Evolutionary conservation across 1,140 invertebrate species (phyloP).

Genomic region (Zaprionus ghesquierei): DNA sequence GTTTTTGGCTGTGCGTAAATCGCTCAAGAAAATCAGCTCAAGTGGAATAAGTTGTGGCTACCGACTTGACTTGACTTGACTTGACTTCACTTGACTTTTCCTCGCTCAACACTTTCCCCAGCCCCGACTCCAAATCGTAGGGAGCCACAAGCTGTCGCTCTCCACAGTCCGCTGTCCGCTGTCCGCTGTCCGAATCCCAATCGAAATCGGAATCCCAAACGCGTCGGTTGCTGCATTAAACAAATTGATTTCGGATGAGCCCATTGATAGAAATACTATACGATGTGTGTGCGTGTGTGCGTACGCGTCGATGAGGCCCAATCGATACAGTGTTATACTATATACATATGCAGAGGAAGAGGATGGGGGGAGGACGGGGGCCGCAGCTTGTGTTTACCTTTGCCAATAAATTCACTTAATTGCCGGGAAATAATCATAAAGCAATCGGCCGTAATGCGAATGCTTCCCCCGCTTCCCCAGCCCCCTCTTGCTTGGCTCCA

Average conservation of each 20-base stretch:
- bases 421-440: slow-evolving; percentile 82
- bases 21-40: slow-evolving; percentile 76
- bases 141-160: not conserved
- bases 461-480: not conserved
- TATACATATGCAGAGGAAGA: not conserved
- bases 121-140: no score
- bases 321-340: slow-evolving; percentile 57
- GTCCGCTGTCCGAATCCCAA: not conserved
- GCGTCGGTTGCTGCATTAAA: slow-evolving; percentile 56
- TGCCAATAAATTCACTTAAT: slow-evolving; percentile 82
- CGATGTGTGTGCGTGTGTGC: slow-evolving; percentile 56
- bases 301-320: slow-evolving; percentile 48
- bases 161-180: not conserved
- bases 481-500: slow-evolving; percentile 3
- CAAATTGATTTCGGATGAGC: slow-evolving; percentile 75
- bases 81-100: slow-evolving; percentile 39
- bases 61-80: slow-evolving; percentile 47
- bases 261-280: slow-evolving; percentile 68
- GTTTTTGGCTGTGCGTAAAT: slow-evolving; percentile 78
- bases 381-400: slow-evolving; percentile 64
- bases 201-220: slow-evolving; percentile 14
- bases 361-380: not conserved
- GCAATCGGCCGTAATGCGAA: slow-evolving; percentile 75
- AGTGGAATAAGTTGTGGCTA: slow-evolving; percentile 78
- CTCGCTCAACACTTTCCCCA: slow-evolving; percentile 63